phyloP scores from a whole-genome alignment of 2,113 vertebrate species.

The Python bivittatus region DNA sequence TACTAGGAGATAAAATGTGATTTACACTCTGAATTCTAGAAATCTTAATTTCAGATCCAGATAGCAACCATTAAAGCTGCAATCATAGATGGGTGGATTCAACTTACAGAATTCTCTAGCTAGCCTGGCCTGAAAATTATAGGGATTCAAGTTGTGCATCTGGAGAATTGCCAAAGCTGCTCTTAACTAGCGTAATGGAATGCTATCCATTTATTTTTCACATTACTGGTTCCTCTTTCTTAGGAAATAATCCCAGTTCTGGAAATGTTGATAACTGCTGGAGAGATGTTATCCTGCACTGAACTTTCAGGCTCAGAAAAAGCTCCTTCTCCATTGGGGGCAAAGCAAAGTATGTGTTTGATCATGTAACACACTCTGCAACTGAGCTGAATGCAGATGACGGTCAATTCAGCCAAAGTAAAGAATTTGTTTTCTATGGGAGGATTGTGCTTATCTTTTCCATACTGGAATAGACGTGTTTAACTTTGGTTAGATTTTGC shows the following conservation, averaged over 20 bases:
- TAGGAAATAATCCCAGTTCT: background rate
- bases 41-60: background rate
- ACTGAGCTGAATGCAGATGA: background rate
- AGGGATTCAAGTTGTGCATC: background rate
- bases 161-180: background rate
- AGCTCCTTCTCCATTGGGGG: background rate
- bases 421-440: background rate
- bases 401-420: background rate
- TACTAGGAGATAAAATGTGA: background rate
- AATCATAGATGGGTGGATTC: background rate
- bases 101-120: background rate
- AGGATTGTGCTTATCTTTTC: background rate
- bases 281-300: background rate
- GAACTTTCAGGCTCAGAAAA: background rate
- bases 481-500: background rate
- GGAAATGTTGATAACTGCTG: background rate
- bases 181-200: background rate
- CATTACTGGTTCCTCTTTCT: background rate
- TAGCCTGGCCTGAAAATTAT: background rate
- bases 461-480: background rate
- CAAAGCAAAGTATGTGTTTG: background rate
- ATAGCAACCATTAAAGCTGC: background rate
- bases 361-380: background rate
- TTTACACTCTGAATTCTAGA: background rate
- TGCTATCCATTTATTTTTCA: background rate